Base-by-base conservation (phyloP, 2,888 invertebrate genomes). In the Drosophila prolongata region DNA sequence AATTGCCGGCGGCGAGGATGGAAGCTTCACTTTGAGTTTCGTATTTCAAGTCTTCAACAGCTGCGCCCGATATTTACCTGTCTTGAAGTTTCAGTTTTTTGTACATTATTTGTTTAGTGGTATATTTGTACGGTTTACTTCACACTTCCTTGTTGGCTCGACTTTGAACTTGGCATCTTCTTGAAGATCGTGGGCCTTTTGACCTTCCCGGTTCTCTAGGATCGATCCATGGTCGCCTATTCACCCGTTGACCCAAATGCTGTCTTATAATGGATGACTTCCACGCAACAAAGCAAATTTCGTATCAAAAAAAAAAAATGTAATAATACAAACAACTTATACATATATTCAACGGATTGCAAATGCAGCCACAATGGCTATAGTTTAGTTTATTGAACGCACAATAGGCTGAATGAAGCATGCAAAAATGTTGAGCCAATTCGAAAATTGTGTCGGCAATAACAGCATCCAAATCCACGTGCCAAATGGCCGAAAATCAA, bases 101-200 rank as follows among this genome's bases (percentile, higher is more conserved):
- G 1, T 38, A 2, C 38, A 14, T 11, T 43, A 16, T 43, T 58
- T 42, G 58, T 27, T 11, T 13, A 58, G 43, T 58, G 35, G 34
- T 11, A 27, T 42, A 49, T 64, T 47, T 66, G 46, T 49, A 42
- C 35, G 64, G 27, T 27, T 62, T 43, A 64, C 64, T 66, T 66
- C 46, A 47, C 67, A 66, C 67, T 68, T 68, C 68, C 68, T 68
- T 59, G 50, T 68, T 68, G 71, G 19, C 49, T 59, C 34, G 67
- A 50, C 67, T 50, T 69, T 68, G 68, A 68, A 68, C 68, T 68
- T 68, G 71, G 46, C 66, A 68, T 38, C 59, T 49, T 55, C 70
- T 34, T 16, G 59, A 59, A 59, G 59, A 70, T 68, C 68, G 58
- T 69, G 67, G 47, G 64, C 35, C 62, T 49, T n/a, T 50, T 58